Conservation (phyloP, 2,113 vertebrate genomes). For the Hippocampus comes region DNA sequence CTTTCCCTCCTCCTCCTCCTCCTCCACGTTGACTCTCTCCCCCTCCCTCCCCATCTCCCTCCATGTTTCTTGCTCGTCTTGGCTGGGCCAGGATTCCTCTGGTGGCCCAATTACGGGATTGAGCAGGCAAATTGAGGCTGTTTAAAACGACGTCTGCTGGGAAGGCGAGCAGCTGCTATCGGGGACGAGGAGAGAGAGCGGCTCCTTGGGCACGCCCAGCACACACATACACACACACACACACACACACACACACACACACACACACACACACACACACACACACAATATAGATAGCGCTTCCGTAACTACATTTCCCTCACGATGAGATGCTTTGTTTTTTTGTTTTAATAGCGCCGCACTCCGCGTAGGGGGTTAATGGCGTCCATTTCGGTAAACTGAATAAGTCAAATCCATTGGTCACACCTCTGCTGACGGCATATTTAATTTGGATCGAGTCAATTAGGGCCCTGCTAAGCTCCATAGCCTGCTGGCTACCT, state of each 20-base stretch:
- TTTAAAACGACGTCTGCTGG: slow-evolving; percentile 77
- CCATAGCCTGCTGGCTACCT: slow-evolving; percentile 91
- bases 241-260: slow-evolving; percentile 28
- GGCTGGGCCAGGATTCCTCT: slow-evolving; percentile 71
- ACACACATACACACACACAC: slow-evolving; percentile 25
- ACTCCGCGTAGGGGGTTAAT: slow-evolving; percentile 88
- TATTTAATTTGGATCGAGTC: slow-evolving; percentile 99
- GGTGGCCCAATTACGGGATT: slow-evolving; percentile 78
- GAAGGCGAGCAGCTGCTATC: slow-evolving; percentile 73
- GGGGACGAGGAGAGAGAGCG: background rate
- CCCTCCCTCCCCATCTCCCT: slow-evolving; percentile 11
- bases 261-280: slow-evolving; percentile 29
- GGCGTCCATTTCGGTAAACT: slow-evolving; percentile 99
- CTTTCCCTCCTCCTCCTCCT: slow-evolving; percentile 43
- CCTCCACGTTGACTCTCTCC: slow-evolving; percentile 26
- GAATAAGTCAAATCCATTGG: slow-evolving; percentile 99
- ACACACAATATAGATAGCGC: slow-evolving; percentile 24
- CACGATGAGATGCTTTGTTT: slow-evolving; percentile 26
- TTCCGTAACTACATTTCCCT: slow-evolving; percentile 38
- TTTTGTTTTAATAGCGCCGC: slow-evolving; percentile 10
- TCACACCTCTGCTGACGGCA: slow-evolving; percentile 99
- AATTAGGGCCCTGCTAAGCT: slow-evolving; percentile 99
- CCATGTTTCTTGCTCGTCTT: slow-evolving; percentile 37
- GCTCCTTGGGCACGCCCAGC: slow-evolving; percentile 61
- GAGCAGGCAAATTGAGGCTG: slow-evolving; percentile 77